phyloP scores from a whole-genome alignment of 2,113 vertebrate genomes.

The Galemys pyrenaicus region DNA sequence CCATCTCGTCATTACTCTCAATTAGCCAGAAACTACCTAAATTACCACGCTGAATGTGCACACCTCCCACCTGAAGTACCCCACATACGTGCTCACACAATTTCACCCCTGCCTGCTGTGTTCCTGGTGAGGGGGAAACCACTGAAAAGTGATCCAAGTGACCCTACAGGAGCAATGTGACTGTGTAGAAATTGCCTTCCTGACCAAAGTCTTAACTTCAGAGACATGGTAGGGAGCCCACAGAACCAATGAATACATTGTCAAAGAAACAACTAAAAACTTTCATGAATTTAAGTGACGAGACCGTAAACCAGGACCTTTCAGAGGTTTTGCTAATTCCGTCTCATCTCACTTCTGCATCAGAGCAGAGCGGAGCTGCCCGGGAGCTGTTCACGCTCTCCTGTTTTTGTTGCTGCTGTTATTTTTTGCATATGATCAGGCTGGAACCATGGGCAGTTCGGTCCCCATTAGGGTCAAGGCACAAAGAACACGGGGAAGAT shows the following conservation, averaged over 20 bases:
- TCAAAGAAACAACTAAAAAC: not conserved
- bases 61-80: not conserved
- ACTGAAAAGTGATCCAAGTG: not conserved
- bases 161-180: not conserved
- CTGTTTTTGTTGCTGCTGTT: constrained; percentile 16
- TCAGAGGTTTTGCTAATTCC: not conserved
- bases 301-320: not conserved
- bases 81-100: not conserved
- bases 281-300: not conserved
- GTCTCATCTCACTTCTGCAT: not conserved
- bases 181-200: not conserved
- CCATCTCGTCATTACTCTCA: not conserved
- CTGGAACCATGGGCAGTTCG: not conserved
- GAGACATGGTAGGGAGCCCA: not conserved
- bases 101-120: not conserved
- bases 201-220: not conserved
- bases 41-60: not conserved
- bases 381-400: not conserved
- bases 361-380: not conserved
- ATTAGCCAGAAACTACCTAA: not conserved
- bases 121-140: not conserved
- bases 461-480: not conserved
- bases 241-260: rapidly evolving
- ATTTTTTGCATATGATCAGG: constrained; percentile 41
- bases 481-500: not conserved